Conservation (phyloP, 2,797 vertebrate species). For the Periophthalmus magnuspinnatus region DNA sequence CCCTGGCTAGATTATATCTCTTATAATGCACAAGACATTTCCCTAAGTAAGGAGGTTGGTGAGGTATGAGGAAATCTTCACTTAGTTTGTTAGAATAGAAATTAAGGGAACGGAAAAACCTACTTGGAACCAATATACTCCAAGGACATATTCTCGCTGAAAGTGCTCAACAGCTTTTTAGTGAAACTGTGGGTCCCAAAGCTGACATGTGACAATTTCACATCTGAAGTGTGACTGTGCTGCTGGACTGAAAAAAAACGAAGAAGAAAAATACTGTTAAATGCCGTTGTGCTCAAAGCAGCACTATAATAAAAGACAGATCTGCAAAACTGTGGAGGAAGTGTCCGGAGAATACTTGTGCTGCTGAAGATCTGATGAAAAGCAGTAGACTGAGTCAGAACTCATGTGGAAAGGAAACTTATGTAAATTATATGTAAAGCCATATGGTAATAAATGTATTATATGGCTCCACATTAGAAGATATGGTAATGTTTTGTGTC, state of each 20-base stretch:
- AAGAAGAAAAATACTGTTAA: conserved; percentile 38
- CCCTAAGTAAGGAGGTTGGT: conserved; percentile 22
- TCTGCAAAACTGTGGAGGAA: background rate
- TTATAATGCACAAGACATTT: conserved; percentile 62
- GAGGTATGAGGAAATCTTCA: conserved; percentile 41
- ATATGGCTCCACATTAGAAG: background rate
- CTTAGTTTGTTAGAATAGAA: conserved; percentile 16
- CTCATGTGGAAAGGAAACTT: too few species aligned
- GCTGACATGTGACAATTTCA: conserved; percentile 53
- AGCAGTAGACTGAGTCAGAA: too few species aligned
- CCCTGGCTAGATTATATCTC: conserved; percentile 69
- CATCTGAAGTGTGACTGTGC: conserved; percentile 38
- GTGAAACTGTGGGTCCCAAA: conserved; percentile 20
- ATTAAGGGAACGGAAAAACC: conserved; percentile 17
- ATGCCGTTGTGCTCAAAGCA: conserved; percentile 35
- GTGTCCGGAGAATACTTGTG: background rate
- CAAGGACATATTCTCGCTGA: conserved; percentile 27
- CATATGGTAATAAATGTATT: background rate
- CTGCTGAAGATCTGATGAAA: too few species aligned
- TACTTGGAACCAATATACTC: conserved; percentile 3
- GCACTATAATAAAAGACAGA: conserved; percentile 18
- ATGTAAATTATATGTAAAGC: background rate
- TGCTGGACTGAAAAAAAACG: conserved; percentile 36
- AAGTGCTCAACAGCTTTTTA: conserved; percentile 37
- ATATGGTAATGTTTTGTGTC: background rate